Evolutionary conservation across 53 echinoderm and acorn worm species (phyloP).

Genomic region (Holothuria scabra): DNA sequence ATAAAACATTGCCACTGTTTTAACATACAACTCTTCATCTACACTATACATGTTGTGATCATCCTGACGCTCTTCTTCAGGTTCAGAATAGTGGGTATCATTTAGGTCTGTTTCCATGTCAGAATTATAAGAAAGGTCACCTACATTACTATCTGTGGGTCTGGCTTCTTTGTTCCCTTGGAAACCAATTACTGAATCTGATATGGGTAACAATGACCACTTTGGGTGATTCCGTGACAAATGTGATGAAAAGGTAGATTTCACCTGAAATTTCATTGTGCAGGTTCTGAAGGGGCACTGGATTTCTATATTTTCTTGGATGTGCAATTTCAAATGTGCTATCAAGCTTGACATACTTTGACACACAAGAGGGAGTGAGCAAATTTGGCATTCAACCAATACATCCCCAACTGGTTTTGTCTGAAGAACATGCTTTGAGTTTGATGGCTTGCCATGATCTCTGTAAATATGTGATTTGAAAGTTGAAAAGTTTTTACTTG

Average conservation of each 20-base stretch:
- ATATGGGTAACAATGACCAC: too few relatives aligned
- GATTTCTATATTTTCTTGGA: conserved; percentile 30
- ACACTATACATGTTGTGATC: not conserved
- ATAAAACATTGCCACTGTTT: conserved; percentile 36
- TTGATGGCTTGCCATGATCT: conserved; percentile 36
- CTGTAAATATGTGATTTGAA: conserved; percentile 54
- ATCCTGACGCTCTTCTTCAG: too few relatives aligned
- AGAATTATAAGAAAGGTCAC: too few relatives aligned
- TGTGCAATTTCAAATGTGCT: conserved; percentile 59
- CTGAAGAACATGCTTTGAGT: not conserved
- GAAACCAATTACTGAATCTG: too few relatives aligned
- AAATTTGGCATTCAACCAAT: too few relatives aligned
- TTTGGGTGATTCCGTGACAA: conserved; percentile 37
- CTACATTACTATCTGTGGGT: too few relatives aligned
- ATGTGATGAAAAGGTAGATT: conserved; percentile 58
- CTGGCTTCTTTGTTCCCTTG: too few relatives aligned
- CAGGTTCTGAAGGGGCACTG: conserved; percentile 42
- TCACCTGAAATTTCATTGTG: conserved; percentile 7
- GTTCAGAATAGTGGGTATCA: too few relatives aligned
- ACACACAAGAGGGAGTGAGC: too few relatives aligned
- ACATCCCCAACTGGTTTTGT: too few relatives aligned
- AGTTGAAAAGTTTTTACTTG: conserved; percentile 25
- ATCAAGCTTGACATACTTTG: not conserved
- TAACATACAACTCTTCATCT: not conserved
- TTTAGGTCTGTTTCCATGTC: too few relatives aligned